Evolutionary conservation across 1,140 invertebrate genomes (phyloP), one percentile per base, ranked within the genome.

Genomic region (Bursaphelenchus mucronatus): DNA sequence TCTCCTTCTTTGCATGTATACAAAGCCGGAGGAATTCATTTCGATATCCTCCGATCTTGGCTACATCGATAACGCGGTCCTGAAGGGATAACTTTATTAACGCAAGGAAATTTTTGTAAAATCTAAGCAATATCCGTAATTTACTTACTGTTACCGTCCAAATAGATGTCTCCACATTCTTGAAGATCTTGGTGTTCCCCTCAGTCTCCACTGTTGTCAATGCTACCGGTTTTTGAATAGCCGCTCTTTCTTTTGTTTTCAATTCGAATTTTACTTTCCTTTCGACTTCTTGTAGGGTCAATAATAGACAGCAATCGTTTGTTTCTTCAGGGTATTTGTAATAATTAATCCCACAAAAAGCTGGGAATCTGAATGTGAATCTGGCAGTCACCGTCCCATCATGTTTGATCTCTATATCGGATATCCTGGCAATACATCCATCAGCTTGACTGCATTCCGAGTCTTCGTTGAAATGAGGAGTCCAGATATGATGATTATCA

Each of bases 301-400:
- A 63, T 44, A 63, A 76, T n/a, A 78, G 56, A 43, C 75, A 81
- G 53, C 76, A 78, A 49, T 47, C 61, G 57, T 78, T 81, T 43
- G 71, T 78, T 57, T 78, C 76, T 50, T 78, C 79, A 0, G 76
- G 76, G 51, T 81, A 78, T 21, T 69, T 59, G 49, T 58, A 50
- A 53, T 71, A 78, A 50, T 78, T 66, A 9, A 81, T 57, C 8
- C 45, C 39, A 65, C 76, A 78, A 52, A 68, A 69, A 3, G 78
- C 51, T 3, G 74, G 76, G 53, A 70, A 81, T 45, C 68, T 63
- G 56, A 78, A 78, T 30, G 63, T 53, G 13, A 79, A 52, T 19
- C 69, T 49, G 3, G 68, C 76, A 13, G 56, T 55, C 15, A 81
- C 73, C 41, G 50, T 70, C 40, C 79, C 79, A 46, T 74, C 66